Evolutionary conservation across 2,113 vertebrate species (phyloP).

Genomic region (Microtus richardsoni): DNA sequence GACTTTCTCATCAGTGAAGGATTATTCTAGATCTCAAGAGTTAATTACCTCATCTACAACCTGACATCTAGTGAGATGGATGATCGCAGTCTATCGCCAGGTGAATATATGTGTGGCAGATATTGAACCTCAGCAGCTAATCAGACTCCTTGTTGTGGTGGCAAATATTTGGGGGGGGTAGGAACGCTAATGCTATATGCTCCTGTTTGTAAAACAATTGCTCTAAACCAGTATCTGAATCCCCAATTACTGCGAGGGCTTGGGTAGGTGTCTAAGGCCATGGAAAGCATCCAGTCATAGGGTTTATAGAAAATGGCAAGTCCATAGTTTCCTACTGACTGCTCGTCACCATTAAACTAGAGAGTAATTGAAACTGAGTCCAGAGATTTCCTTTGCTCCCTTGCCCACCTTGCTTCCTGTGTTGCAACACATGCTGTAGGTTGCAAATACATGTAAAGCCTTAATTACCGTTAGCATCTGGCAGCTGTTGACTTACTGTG

Average conservation of each 20-base stretch:
- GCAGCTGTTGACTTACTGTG: constrained; percentile 84
- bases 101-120: constrained; percentile 15
- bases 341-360: not conserved
- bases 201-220: constrained; percentile 45
- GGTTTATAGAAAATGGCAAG: constrained; percentile 39
- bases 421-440: constrained; percentile 73
- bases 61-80: constrained; percentile 19
- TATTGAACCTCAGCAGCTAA: constrained; percentile 38
- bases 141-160: not conserved
- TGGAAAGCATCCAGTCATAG: constrained; percentile 44
- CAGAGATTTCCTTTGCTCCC: constrained; percentile 77
- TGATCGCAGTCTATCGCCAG: not conserved
- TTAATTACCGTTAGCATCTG: constrained; percentile 82
- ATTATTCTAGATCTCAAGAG: constrained; percentile 61
- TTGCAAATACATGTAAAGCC: constrained; percentile 75
- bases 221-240: constrained; percentile 25
- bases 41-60: constrained; percentile 61
- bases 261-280: constrained; percentile 52
- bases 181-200: constrained; percentile 1
- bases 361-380: constrained; percentile 77
- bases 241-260: not conserved
- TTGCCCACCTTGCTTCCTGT: constrained; percentile 80
- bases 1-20: constrained; percentile 62
- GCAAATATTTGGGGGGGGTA: constrained; percentile 45
- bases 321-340: not conserved